These are phyloP conservation scores for Podilymbus podiceps DNA, from an alignment of 2,113 vertebrate genomes.

Conservation along the genomic window DNA sequence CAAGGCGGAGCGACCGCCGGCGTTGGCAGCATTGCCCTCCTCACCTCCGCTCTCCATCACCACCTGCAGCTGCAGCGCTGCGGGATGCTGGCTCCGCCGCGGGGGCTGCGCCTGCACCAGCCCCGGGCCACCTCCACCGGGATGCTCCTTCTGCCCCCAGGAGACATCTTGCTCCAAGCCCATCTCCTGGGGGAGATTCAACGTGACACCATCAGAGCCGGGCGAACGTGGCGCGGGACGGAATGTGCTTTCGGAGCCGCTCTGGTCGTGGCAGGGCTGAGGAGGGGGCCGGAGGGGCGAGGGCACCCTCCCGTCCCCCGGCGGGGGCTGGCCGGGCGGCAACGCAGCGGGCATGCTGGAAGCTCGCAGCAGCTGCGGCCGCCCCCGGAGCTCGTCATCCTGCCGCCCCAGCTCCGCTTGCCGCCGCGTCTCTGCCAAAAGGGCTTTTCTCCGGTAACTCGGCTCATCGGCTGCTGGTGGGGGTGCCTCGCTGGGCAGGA, in stretches of 20 bases:
- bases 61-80: background rate
- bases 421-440: slow-evolving; percentile 44
- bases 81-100: slow-evolving; percentile 61
- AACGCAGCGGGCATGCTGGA: slow-evolving; percentile 91
- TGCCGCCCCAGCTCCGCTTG: slow-evolving; percentile 52
- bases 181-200: slow-evolving; percentile 39
- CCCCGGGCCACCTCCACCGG: slow-evolving; percentile 46
- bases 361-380: slow-evolving; percentile 89
- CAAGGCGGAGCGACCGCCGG: rapidly evolving
- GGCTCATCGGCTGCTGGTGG: slow-evolving; percentile 47
- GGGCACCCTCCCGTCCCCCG: slow-evolving; percentile 31
- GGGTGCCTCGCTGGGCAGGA: slow-evolving; percentile 27
- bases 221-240: background rate
- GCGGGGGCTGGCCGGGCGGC: slow-evolving; percentile 74
- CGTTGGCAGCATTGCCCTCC: background rate
- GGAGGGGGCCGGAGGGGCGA: slow-evolving; percentile 5
- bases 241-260: slow-evolving; percentile 55
- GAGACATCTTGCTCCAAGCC: slow-evolving; percentile 65
- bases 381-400: slow-evolving; percentile 70
- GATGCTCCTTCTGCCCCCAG: slow-evolving; percentile 73
- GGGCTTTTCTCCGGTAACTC: slow-evolving; percentile 68
- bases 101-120: slow-evolving; percentile 50
- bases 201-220: background rate
- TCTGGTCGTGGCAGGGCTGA: background rate
- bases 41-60: slow-evolving; percentile 22